phyloP scores from a whole-genome alignment of 2,797 vertebrate genomes.

The Menidia menidia region DNA sequence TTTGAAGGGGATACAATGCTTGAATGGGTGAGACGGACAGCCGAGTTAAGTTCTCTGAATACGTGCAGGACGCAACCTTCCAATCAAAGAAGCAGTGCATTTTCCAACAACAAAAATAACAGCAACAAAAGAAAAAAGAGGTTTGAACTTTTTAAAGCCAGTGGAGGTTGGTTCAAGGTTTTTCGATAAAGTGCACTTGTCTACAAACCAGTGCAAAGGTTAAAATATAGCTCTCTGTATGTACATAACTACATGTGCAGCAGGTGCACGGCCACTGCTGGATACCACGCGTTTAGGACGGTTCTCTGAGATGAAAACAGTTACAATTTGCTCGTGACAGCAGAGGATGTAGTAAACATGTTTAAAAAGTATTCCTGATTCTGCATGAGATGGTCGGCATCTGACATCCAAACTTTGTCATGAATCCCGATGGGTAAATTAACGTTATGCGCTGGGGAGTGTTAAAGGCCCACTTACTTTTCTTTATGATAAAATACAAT shows the following conservation, averaged over 20 bases:
- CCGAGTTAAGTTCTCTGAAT: conserved; percentile 28
- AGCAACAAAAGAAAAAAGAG: conserved; percentile 14
- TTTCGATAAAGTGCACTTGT: conserved; percentile 73
- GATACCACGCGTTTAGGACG: conserved; percentile 29
- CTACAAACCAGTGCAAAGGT: conserved; percentile 66
- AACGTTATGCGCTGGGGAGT: conserved; percentile 16
- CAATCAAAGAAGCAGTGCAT: conserved; percentile 17
- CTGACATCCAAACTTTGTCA: conserved; percentile 27
- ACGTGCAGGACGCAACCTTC: conserved; percentile 20
- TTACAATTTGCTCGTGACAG: conserved; percentile 30
- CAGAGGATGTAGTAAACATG: conserved; percentile 14
- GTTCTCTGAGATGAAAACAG: conserved; percentile 58
- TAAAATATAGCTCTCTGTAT: conserved; percentile 62
- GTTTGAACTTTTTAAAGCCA: conserved; percentile 47
- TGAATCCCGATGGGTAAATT: conserved; percentile 15
- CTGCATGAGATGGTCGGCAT: conserved; percentile 30
- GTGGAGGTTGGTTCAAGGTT: conserved; percentile 61
- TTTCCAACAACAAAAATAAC: background rate
- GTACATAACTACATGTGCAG: conserved; percentile 56
- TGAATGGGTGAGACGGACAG: conserved; percentile 35
- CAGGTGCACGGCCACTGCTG: conserved; percentile 23
- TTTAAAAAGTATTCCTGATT: conserved; percentile 5
- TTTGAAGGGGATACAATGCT: conserved; percentile 49
- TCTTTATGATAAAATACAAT: conserved; percentile 39
- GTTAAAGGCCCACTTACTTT: conserved; percentile 18